Percentiles rank a stretch among this genome's conserved stretches.
These are phyloP conservation scores for Cataglyphis rosenhaueri DNA, from an alignment of 2,888 invertebrate species.

Conservation along the genomic window DNA sequence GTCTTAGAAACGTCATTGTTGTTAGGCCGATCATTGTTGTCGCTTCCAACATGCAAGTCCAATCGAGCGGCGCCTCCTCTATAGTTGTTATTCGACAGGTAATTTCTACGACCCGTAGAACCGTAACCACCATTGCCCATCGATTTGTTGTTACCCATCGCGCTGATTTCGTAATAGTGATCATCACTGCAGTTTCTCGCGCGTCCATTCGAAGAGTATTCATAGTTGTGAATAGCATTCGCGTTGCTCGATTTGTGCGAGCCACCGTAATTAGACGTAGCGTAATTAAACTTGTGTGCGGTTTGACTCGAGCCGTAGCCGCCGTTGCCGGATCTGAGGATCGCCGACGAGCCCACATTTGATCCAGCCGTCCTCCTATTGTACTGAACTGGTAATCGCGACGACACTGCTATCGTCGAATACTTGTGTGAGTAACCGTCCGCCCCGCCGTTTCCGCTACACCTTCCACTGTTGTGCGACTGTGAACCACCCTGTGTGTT, in stretches of 20 bases:
- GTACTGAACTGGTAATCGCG: conserved; percentile 69
- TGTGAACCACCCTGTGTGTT: conserved; percentile 53
- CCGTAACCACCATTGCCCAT: conserved; percentile 52
- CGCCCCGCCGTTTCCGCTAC: conserved; percentile 13
- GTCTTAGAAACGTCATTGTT: conserved; percentile 34
- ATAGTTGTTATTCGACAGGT: conserved; percentile 46
- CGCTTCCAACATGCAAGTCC: conserved; percentile 36
- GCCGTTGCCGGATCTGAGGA: conserved; percentile 58
- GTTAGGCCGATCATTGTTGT: conserved; percentile 47
- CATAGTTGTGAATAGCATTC: conserved; percentile 51
- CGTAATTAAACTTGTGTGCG: conserved; percentile 56
- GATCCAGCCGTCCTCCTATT: conserved; percentile 60
- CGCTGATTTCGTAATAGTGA: conserved; percentile 61
- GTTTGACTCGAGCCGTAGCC: conserved; percentile 57
- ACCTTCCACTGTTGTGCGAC: conserved; percentile 55
- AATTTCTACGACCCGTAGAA: conserved; percentile 60
- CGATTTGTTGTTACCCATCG: conserved; percentile 11
- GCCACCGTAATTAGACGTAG: conserved; percentile 30
- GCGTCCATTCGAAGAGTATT: conserved; percentile 67
- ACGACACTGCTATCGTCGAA: conserved; percentile 58
- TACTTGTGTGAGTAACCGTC: conserved; percentile 60
- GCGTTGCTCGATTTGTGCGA: conserved; percentile 54
- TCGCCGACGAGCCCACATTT: conserved; percentile 71
- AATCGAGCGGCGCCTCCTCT: conserved; percentile 55
- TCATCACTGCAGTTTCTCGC: conserved; percentile 56